Evolutionary conservation across 2,113 vertebrate genomes (phyloP).

Genomic region (Chauna torquata): DNA sequence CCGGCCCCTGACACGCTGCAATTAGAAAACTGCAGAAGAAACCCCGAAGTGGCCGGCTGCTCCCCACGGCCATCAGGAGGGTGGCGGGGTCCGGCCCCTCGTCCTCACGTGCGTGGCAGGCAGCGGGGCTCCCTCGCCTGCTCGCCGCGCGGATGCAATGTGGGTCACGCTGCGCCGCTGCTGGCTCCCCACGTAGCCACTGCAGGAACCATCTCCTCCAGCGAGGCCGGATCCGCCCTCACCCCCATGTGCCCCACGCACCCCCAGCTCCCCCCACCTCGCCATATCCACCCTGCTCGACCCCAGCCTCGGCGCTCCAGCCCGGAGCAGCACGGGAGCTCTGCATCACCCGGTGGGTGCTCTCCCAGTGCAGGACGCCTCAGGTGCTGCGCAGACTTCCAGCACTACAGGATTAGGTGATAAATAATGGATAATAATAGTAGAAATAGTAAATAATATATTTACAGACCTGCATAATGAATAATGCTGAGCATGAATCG

Average conservation of each 20-base stretch:
- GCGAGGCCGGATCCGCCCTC: too few species aligned
- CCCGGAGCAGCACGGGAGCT: accelerated
- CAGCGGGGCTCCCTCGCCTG: background rate
- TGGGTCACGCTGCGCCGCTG: background rate
- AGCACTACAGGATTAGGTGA: background rate
- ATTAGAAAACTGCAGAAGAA: background rate
- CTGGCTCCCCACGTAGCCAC: background rate
- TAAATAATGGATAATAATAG: conserved; percentile 63
- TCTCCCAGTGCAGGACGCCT: background rate
- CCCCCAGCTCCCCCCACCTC: background rate
- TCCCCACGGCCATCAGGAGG: background rate
- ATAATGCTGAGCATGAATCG: background rate
- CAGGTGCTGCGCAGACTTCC: background rate
- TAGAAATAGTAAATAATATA: conserved; percentile 59
- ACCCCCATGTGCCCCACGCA: accelerated
- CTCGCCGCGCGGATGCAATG: background rate
- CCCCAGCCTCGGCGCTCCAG: background rate
- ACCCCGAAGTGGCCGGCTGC: background rate
- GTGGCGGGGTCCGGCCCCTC: background rate
- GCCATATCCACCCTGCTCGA: accelerated
- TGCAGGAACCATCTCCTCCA: too few species aligned
- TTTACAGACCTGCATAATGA: conserved; percentile 47
- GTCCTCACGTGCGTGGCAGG: background rate
- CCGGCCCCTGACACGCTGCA: too few species aligned
- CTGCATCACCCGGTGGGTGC: background rate